Conservation (phyloP, 2,797 vertebrate species). For the Rhinella marina region DNA sequence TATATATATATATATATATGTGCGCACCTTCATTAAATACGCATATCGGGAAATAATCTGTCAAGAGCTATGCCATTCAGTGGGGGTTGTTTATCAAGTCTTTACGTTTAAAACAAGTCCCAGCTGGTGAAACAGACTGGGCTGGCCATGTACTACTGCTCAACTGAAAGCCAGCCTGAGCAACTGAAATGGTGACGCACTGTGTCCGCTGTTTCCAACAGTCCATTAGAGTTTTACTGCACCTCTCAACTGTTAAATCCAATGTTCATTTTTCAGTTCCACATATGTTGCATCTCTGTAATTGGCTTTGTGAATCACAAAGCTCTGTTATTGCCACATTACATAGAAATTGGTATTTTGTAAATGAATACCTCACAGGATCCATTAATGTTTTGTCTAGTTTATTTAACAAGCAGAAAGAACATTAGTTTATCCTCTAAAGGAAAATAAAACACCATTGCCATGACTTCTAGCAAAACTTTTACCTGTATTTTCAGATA, state of each 20-base stretch:
- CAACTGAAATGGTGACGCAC: too few relatives aligned
- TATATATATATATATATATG: too few relatives aligned
- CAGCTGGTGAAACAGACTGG: too few relatives aligned
- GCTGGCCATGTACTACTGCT: too few relatives aligned
- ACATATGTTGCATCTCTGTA: neutral
- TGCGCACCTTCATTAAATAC: too few relatives aligned
- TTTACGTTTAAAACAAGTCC: too few relatives aligned
- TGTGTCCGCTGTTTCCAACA: neutral
- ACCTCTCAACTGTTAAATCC: neutral
- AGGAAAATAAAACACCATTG: slow-evolving; percentile 14
- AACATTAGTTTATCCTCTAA: slow-evolving; percentile 31
- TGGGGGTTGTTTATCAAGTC: too few relatives aligned
- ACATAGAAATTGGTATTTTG: slow-evolving; percentile 10
- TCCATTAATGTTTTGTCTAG: neutral
- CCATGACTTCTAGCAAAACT: slow-evolving; percentile 17
- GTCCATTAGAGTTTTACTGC: neutral
- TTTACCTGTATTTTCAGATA: neutral
- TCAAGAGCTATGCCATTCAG: too few relatives aligned
- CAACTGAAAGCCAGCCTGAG: too few relatives aligned
- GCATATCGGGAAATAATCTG: too few relatives aligned
- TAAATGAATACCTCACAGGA: neutral
- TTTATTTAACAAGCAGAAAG: slow-evolving; percentile 33
- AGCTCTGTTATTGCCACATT: slow-evolving; percentile 27
- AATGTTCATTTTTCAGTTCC: neutral
- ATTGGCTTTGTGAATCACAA: neutral